Percentiles rank a stretch among this genome's conserved stretches.
Conservation (phyloP, 2,888 invertebrate genomes). For the Chrysomela aeneicollis region DNA sequence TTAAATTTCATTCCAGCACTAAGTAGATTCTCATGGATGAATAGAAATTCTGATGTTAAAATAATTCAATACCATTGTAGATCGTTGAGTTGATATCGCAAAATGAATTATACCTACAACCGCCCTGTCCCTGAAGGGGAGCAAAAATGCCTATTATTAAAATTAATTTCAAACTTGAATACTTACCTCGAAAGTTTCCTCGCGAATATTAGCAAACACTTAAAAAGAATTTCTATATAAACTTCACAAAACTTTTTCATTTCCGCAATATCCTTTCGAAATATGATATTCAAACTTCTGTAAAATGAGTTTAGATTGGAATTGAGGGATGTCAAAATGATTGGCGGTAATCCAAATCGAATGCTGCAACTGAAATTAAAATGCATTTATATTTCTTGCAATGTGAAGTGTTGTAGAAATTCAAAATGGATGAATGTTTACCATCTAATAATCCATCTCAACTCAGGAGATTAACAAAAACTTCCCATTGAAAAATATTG, state of each 20-base stretch:
- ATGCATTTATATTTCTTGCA: too few species aligned
- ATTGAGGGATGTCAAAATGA: neutral
- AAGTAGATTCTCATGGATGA: too few species aligned
- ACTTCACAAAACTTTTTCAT: constrained; percentile 31
- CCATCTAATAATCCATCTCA: too few species aligned
- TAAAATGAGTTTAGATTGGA: neutral
- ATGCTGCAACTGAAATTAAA: too few species aligned
- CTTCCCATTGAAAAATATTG: too few species aligned
- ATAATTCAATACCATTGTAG: too few species aligned
- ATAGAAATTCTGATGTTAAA: too few species aligned
- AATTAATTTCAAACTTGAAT: constrained; percentile 45
- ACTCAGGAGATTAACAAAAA: too few species aligned
- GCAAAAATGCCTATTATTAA: constrained; percentile 27
- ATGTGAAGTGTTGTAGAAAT: too few species aligned
- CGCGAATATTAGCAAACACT: constrained; percentile 51
- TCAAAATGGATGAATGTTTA: too few species aligned
- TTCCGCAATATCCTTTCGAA: constrained; percentile 23
- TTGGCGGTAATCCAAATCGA: too few species aligned
- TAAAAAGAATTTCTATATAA: constrained; percentile 50
- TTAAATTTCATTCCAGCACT: too few species aligned
- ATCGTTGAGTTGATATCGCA: neutral
- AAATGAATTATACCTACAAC: neutral
- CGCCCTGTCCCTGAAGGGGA: neutral
- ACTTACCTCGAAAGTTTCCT: constrained; percentile 41
- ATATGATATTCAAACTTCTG: constrained; percentile 4